A percentile compares a stretch with the other conserved stretches of the same genome.
These are phyloP conservation scores for Myodes glareolus DNA, from an alignment of 2,113 vertebrate genomes.

Conservation along the genomic window DNA sequence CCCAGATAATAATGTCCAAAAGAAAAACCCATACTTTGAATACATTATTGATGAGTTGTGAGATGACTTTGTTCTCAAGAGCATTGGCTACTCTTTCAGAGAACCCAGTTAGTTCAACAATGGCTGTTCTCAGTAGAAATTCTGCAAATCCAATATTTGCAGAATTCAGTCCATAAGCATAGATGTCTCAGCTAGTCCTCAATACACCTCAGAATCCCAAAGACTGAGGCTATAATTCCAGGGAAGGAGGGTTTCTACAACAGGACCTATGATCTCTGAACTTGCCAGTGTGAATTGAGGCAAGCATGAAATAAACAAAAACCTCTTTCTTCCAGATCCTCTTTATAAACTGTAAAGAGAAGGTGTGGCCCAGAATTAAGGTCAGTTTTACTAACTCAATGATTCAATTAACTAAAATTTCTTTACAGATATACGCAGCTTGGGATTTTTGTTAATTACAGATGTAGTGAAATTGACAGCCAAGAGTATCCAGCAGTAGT, in stretches of 20 bases:
- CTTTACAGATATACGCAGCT: neutral
- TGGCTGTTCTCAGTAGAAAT: neutral
- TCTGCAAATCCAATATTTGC: too few species aligned
- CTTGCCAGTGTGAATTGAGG: neutral
- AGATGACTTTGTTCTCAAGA: neutral
- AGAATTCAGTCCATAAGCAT: too few species aligned
- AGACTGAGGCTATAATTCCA: neutral
- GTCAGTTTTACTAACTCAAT: neutral
- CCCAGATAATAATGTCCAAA: neutral
- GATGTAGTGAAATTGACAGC: neutral
- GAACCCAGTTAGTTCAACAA: neutral
- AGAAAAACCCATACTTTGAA: neutral
- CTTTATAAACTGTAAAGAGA: neutral
- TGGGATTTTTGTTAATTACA: neutral
- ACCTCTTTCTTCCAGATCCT: neutral
- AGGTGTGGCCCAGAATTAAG: neutral
- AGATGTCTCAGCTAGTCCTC: neutral
- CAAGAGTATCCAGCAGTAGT: neutral
- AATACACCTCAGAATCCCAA: too few species aligned
- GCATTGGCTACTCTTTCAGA: neutral
- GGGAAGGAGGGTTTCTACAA: too few species aligned
- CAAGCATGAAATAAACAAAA: neutral
- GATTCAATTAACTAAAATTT: neutral
- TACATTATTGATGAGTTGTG: neutral
- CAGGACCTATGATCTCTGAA: neutral